Percentiles rank a stretch among this genome's conserved stretches.
phyloP scores from a whole-genome alignment of 2,113 vertebrate genomes.

The Callipepla californica region DNA sequence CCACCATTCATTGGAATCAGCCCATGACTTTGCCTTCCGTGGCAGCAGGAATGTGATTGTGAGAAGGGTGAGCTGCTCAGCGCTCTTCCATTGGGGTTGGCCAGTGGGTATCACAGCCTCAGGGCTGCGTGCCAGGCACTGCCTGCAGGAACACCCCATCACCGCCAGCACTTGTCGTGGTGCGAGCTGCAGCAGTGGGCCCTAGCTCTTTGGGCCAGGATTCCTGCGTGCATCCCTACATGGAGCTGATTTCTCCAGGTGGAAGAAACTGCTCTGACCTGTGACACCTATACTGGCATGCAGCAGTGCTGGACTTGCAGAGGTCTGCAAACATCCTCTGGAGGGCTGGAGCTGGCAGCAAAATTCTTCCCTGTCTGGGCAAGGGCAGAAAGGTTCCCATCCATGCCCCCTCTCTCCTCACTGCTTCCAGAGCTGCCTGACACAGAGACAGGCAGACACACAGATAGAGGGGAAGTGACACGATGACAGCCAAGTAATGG shows the following conservation, averaged over 20 bases:
- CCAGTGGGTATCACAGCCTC: not conserved
- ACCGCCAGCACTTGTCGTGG: accelerated
- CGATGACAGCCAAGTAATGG: not conserved
- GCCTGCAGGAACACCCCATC: not conserved
- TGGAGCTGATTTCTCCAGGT: not conserved
- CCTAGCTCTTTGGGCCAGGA: not conserved
- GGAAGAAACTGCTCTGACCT: not conserved
- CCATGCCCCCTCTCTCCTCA: accelerated
- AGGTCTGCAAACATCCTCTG: accelerated
- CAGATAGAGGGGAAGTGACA: not conserved
- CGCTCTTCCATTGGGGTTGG: not conserved
- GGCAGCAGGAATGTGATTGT: not conserved
- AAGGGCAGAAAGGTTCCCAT: not conserved
- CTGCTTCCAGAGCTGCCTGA: not conserved
- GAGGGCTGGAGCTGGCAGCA: not conserved
- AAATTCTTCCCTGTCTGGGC: not conserved
- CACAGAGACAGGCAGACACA: too few species aligned
- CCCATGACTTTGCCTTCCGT: not conserved
- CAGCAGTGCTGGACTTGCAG: not conserved
- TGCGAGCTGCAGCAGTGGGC: not conserved
- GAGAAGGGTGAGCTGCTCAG: not conserved
- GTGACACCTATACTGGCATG: not conserved
- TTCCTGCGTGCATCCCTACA: accelerated
- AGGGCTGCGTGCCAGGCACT: not conserved
- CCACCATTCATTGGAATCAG: not conserved